Evolutionary conservation across 2,113 vertebrate species (phyloP), one percentile per base, ranked within the genome.

Genomic region (Agapornis roseicollis): DNA sequence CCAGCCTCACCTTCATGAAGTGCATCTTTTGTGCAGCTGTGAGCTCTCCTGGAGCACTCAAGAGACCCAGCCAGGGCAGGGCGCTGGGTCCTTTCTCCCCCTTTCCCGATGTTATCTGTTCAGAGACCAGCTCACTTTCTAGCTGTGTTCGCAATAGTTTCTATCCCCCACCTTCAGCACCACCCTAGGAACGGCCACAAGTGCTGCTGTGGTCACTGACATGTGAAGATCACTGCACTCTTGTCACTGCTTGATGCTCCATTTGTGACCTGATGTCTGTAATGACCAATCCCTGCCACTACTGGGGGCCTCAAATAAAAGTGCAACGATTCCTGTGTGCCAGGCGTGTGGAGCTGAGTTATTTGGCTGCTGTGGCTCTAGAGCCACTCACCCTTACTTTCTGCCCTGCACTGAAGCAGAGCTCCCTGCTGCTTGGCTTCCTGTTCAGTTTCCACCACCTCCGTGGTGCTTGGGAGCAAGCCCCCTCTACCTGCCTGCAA

Each of bases 301-400:
- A 11, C 58, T 5, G 88, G 96, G 79, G 88, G 74, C 90, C 91
- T 93, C 86, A 95, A 98, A 98, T 98, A 98, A 98, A 98, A 98
- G 95, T 91, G 93, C 93, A 96, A 47, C 76, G 91, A 90, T 73
- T 94, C 92, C 74, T 52, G 52, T 41, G 81, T 95, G 94, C 70
- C 84, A 0, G 8, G 3, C 0, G 25, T 18, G 52, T 82, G 81
- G 73, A 72, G 70, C 80, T 47, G 22, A 2, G 63, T 94, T 78
- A 44, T 94, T 89, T 33, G 52, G 25, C 61, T 20, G 37, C 49
- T 77, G 1, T 46, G 7, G 2, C 13, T 19, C 70, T 19, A 3
- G 28, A 93, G 9, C 17, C 1, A 3, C n/a, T 31, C 39, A 2
- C 55, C 41, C n/a, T 52, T 9, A 1, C 7, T 27, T 77, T 39